Evolutionary conservation across 1,140 invertebrate species (phyloP), one percentile per base, ranked within the genome.

Genomic region (Drosophila suzukii): DNA sequence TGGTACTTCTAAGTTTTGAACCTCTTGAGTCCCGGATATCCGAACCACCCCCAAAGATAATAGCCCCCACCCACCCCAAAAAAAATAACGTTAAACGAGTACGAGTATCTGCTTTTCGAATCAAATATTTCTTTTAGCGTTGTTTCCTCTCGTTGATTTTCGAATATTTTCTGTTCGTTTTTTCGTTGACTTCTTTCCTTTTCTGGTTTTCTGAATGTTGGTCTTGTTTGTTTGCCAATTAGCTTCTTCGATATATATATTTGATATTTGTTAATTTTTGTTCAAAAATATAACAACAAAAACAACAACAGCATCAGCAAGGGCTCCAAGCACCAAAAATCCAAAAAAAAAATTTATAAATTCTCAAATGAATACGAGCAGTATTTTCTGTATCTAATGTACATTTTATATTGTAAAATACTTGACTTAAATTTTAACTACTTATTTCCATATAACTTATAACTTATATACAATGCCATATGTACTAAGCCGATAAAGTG

Each of bases 231-330:
- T 88, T 88, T 88, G 84, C 84, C 53, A 68, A 54, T 78, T 88
- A 80, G 84, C 67, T 82, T 57, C 60, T 84, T 81, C 54, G 68
- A 71, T 67, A 65, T 67, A 65, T 47, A 79, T 76, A 62, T 84
- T 82, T 62, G 67, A 65, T 78, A 70, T 61, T 49, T 63, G 63
- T 78, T 50, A 39, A 83, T 73, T 79, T 83, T 39, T 65, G 76
- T 88, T 88, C 53, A 60, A 56, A 57, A 57, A 82, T 86, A 88
- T 88, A 89, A 88, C 84, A 89, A 88, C 84, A 88, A 88, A 89
- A 88, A 88, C 84, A 88, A 88, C 84, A 88, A 88, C 84, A 88
- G 65, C 63, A 78, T 78, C 59, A 78, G 76, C 73, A 88, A 76
- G 80, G 80, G 84, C 83, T 77, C 60, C 38, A 79, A 83, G 79